These are phyloP conservation scores for Smithornis capensis DNA, from an alignment of 2,113 vertebrate genomes.

Conservation along the genomic window DNA sequence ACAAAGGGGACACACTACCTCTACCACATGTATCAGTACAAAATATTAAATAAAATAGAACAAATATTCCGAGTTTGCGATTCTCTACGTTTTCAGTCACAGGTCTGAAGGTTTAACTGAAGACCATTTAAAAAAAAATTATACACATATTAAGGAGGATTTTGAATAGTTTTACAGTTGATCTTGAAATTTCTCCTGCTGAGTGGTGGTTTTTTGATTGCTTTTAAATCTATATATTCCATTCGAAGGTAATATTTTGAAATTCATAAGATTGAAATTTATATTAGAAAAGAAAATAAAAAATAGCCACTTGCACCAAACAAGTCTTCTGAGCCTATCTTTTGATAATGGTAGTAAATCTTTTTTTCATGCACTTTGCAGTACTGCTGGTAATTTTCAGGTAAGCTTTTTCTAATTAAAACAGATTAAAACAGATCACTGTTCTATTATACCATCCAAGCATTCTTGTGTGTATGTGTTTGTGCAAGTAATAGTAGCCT, in stretches of 20 bases:
- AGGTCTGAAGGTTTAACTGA: not conserved
- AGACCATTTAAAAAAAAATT: not conserved
- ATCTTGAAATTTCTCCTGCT: not conserved
- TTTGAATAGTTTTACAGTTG: not conserved
- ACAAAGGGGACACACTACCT: not conserved
- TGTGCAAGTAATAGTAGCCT: not conserved
- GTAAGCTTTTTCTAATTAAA: not conserved
- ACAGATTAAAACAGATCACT: not conserved
- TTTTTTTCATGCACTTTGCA: not conserved
- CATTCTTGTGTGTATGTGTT: accelerated
- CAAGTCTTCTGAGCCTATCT: not conserved
- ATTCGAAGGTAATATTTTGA: not conserved
- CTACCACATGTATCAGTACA: not conserved
- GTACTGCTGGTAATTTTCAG: not conserved
- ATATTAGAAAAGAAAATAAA: not conserved
- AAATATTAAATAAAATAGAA: not conserved
- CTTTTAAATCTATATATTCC: not conserved
- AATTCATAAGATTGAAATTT: not conserved
- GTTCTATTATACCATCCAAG: not conserved
- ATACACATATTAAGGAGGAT: not conserved
- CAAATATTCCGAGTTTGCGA: not conserved
- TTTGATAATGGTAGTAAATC: not conserved
- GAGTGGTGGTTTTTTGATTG: not conserved
- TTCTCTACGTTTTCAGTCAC: not conserved
- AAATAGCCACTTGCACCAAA: not conserved